phyloP scores from a whole-genome alignment of 1,140 invertebrate species.

The Venturia canescens region DNA sequence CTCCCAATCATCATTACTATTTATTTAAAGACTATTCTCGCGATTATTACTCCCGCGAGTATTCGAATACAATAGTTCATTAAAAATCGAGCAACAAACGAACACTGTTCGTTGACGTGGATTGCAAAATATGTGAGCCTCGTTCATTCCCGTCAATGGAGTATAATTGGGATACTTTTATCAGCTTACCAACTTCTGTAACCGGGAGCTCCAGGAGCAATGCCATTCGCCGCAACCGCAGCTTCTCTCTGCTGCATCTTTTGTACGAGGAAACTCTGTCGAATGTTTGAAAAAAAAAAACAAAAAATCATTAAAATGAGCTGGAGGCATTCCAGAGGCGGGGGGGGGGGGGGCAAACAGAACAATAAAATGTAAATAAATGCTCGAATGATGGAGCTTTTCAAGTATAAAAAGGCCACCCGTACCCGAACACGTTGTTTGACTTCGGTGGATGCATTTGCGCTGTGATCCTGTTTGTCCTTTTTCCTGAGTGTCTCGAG shows the following conservation, averaged over 20 bases:
- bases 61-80: too few relatives aligned
- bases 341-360: too few relatives aligned
- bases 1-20: neutral
- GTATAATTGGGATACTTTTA: neutral
- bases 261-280: constrained; percentile 92
- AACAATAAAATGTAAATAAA: constrained; percentile 40
- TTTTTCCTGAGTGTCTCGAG: constrained; percentile 92
- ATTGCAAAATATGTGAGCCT: too few relatives aligned
- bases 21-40: neutral
- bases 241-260: constrained; percentile 92
- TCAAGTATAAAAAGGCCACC: constrained; percentile 11
- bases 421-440: constrained; percentile 94
- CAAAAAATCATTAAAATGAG: constrained; percentile 10
- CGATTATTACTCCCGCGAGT: neutral
- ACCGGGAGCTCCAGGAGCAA: constrained; percentile 81
- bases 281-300: too few relatives aligned
- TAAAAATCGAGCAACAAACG: too few relatives aligned
- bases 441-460: constrained; percentile 95
- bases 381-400: neutral
- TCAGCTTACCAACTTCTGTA: constrained; percentile 88
- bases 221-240: constrained; percentile 84
- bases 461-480: constrained; percentile 95
- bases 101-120: too few relatives aligned
- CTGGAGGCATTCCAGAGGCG: too few relatives aligned
- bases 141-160: too few relatives aligned